These are phyloP conservation scores for Rhea americana DNA, from an alignment of 2,113 vertebrate genomes.

Conservation along the genomic window DNA sequence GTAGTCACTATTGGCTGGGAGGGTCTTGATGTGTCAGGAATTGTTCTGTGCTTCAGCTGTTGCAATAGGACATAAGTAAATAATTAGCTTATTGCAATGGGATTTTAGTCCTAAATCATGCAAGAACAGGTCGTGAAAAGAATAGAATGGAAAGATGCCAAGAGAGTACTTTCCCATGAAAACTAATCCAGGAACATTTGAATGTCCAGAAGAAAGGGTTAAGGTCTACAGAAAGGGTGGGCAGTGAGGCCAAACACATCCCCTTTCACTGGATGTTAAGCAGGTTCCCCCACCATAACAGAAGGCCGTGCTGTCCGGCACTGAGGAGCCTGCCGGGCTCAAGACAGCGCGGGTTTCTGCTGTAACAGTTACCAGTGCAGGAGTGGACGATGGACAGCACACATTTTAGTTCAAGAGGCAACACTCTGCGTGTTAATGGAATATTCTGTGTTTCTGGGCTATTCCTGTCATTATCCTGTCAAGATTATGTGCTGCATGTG, in stretches of 20 bases:
- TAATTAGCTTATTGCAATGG: background rate
- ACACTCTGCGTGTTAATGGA: accelerated
- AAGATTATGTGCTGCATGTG: background rate
- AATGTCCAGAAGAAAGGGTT: background rate
- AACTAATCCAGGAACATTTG: background rate
- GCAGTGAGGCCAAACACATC: background rate
- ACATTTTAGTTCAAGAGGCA: background rate
- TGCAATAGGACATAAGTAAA: background rate
- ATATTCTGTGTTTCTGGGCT: background rate
- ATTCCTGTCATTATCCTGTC: background rate
- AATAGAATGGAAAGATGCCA: background rate
- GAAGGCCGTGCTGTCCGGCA: background rate
- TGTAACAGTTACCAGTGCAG: background rate
- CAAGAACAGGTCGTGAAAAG: background rate
- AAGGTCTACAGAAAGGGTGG: background rate
- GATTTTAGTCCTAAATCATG: background rate
- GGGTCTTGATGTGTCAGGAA: background rate
- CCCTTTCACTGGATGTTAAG: background rate
- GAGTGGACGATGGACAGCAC: background rate
- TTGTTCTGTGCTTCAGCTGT: background rate
- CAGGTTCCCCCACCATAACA: background rate
- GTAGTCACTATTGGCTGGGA: background rate
- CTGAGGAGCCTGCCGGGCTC: background rate
- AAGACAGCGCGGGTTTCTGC: background rate
- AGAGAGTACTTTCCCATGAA: background rate